Evolutionary conservation across 92 coral and sea anemone genomes (phyloP).

Genomic region (Porites divaricata): DNA sequence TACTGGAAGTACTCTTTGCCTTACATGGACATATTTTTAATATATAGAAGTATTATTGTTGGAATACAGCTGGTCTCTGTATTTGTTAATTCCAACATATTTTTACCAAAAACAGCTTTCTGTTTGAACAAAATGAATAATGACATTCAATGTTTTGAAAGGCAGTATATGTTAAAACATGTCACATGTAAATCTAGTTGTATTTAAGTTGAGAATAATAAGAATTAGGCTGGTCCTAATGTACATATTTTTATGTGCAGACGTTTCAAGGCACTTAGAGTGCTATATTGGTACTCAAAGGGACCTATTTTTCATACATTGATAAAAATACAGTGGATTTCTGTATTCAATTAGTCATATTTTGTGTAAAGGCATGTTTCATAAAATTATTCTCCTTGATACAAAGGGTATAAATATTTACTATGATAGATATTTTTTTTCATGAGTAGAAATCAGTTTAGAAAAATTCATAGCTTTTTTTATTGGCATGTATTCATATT

Average conservation of each 20-base stretch:
- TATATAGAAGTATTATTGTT: conserved; percentile 56
- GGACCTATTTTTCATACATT: conserved; percentile 75
- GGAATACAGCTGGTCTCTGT: conserved; percentile 74
- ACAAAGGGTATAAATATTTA: conserved; percentile 53
- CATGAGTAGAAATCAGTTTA: conserved; percentile 38
- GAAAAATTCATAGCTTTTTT: conserved; percentile 52
- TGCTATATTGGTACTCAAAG: conserved; percentile 29
- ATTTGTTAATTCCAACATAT: conserved; percentile 33
- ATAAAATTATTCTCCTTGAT: conserved; percentile 72
- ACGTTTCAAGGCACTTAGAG: conserved; percentile 30
- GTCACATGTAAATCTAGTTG: conserved; percentile 10
- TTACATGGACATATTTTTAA: conserved; percentile 46
- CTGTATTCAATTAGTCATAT: conserved; percentile 78
- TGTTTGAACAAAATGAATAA: conserved; percentile 8
- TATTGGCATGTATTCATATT: conserved; percentile 43
- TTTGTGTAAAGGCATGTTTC: conserved; percentile 76
- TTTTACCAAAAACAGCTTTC: conserved; percentile 20
- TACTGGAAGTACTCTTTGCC: conserved; percentile 26
- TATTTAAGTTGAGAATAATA: conserved; percentile 39
- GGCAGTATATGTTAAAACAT: conserved; percentile 14
- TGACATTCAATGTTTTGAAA: conserved; percentile 18
- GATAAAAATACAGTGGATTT: conserved; percentile 66
- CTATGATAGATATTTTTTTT: conserved; percentile 34
- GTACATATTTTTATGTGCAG: conserved; percentile 52
- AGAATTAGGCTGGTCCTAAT: conserved; percentile 53